These are phyloP conservation scores for Zonotrichia leucophrys DNA, from an alignment of 2,113 vertebrate species.

Conservation along the genomic window DNA sequence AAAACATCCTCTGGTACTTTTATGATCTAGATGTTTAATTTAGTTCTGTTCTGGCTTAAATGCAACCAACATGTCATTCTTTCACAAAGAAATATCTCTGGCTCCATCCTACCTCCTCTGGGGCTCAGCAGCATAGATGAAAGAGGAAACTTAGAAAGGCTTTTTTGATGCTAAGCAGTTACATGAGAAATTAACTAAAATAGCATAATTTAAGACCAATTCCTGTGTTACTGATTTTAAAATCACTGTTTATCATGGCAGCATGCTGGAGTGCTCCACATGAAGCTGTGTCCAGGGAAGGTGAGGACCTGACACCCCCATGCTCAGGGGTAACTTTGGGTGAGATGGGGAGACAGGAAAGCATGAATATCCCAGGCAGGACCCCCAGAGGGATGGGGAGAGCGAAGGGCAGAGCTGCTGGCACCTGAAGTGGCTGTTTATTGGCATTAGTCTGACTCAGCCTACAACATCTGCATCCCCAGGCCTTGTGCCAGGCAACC, in stretches of 20 bases:
- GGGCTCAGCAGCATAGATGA: neutral
- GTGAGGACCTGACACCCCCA: neutral
- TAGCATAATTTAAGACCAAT: neutral
- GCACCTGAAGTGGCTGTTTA: fast-evolving
- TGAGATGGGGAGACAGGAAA: neutral
- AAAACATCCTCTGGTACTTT: slow-evolving; percentile 43
- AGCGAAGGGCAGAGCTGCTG: neutral
- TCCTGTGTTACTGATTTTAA: neutral
- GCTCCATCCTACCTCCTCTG: neutral
- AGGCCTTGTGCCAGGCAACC: neutral
- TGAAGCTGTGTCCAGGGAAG: neutral
- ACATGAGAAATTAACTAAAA: neutral
- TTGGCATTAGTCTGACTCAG: neutral
- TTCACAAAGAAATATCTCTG: neutral
- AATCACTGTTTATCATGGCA: neutral
- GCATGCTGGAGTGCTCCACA: neutral
- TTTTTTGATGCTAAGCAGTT: neutral
- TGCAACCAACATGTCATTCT: slow-evolving; percentile 5
- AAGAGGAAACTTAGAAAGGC: neutral
- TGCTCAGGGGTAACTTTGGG: neutral
- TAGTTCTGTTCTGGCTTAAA: slow-evolving; percentile 42
- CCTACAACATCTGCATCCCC: fast-evolving
- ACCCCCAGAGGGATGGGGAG: neutral
- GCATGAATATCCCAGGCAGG: neutral
- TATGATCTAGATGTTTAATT: slow-evolving; percentile 58